phyloP scores from a whole-genome alignment of 2,888 invertebrate species.

The Agrotis puta region DNA sequence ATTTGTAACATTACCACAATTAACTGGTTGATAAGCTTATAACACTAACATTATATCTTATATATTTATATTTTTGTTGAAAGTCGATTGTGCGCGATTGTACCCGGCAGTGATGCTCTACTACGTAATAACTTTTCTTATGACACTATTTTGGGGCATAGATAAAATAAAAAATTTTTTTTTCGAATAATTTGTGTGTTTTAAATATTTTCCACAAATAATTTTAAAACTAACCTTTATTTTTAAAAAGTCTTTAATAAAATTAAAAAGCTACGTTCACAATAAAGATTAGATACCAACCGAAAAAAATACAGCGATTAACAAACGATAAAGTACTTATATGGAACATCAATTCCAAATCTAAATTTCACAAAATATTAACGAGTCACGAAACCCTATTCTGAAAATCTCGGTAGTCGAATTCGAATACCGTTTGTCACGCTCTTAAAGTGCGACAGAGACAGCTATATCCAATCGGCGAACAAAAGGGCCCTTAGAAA shows the following conservation, averaged over 20 bases:
- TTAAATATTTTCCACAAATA: too few relatives aligned
- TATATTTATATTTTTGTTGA: not conserved
- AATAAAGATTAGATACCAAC: not conserved
- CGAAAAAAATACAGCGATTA: constrained; percentile 24
- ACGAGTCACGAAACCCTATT: constrained; percentile 63
- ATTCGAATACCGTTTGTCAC: constrained; percentile 68
- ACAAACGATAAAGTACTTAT: constrained; percentile 31
- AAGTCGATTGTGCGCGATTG: not conserved
- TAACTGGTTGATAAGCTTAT: constrained; percentile 10
- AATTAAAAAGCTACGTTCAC: not conserved
- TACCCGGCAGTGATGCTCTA: constrained; percentile 25
- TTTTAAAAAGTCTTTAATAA: not conserved
- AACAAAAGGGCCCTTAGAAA: constrained; percentile 76
- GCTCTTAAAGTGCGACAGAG: constrained; percentile 65
- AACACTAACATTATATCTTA: not conserved
- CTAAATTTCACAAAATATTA: constrained; percentile 54
- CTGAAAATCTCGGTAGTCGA: constrained; percentile 67
- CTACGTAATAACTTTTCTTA: not conserved
- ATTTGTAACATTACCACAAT: constrained; percentile 23
- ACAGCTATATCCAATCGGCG: constrained; percentile 66
- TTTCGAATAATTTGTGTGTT: not conserved
- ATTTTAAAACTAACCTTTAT: too few relatives aligned
- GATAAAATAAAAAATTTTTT: not conserved
- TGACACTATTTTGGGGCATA: not conserved
- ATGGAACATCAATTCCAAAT: constrained; percentile 46